Evolutionary conservation across 2,113 vertebrate genomes (phyloP), one percentile per base, ranked within the genome.

Genomic region (Petaurus breviceps): DNA sequence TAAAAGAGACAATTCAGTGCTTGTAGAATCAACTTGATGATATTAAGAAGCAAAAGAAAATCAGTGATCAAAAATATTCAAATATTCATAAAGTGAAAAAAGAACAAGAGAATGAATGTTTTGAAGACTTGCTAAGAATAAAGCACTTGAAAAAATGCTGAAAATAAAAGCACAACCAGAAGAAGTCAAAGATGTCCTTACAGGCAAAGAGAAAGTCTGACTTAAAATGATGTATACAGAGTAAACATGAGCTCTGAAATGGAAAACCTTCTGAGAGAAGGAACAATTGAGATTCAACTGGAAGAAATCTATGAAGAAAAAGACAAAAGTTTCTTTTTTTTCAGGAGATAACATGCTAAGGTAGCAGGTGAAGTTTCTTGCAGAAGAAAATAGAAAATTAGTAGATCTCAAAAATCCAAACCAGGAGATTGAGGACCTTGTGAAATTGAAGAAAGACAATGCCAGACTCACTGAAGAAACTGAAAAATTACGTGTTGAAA

Each of bases 381-480:
- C 99, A 0, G 99, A 99, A 98, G 99, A 99, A 98, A 99, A 99
- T 0, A 99, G 99, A 31, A 99, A 99, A 96, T 97, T 99, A 95
- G 98, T 99, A 37, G 99, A 99, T 93, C 99, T 99, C 96, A 99
- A 99, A 98, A 99, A 99, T 97, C 98, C 99, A 47, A 99, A 99
- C 96, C 99, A 99, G 98, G 99, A 99, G 98, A 99, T 99, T 95
- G 99, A 99, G 84, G 99, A 99, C 91, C 98, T 99, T 68, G 99
- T 99, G 37, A 99, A 99, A 95, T 98, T 99, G 93, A 99, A 99
- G 98, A 99, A 99, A 96, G 99, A 99, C 12, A 99, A 99, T 5
- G 98, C 99, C 84, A 99, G 99, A 97, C 99, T 99, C n/a, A 97
- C 98, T 0, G 99, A 99, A 99, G 99, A 99, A 97, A 98, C 98